Evolutionary conservation across 2,113 vertebrate species (phyloP), one percentile per base, ranked within the genome.

Genomic region (Acrocephalus kingi): DNA sequence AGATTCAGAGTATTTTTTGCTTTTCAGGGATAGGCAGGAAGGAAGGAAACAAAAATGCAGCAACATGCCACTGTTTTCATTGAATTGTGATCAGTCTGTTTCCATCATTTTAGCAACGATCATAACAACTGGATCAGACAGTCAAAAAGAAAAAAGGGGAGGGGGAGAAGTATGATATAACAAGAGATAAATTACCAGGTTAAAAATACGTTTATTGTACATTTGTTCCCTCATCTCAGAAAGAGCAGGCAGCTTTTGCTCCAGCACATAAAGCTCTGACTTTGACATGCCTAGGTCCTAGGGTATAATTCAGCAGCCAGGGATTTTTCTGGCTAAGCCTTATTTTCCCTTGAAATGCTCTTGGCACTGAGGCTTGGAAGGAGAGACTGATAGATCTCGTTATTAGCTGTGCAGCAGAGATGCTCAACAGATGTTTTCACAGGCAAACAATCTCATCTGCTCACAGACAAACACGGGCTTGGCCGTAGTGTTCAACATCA

Each of bases 401-500:
- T 82, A 87, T 84, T 84, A 87, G 81, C 91, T 66, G 35, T 41
- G 69, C 54, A 87, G 76, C 69, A 85, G 82, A 64, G 79, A 69
- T 66, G 55, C 67, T 77, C 71, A 85, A 35, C 90, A 93, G 90
- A 73, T 94, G 92, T 92, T 93, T 73, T 76, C 35, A 21, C 63
- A 30, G 37, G 49, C 85, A 81, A 33, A 59, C 51, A 82, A 46
- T 58, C 37, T 71, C 35, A 4, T 79, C 82, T 41, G 62, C 74
- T 82, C 31, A 33, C 39, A 81, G 43, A 41, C 41, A 85, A 73
- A 84, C 45, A 4, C 0, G 0, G 10, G 33, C 28, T 89, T 22
- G 3, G 66, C 24, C 15, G 28, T 37, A 66, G 67, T 25, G 31
- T 49, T 63, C 31, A 45, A 22, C 0, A 3, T 31, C 6, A 3